Percentiles rank a stretch among this genome's conserved stretches.
Conservation (phyloP, 2,113 vertebrate genomes). For the Rhodinocichla rosea region DNA sequence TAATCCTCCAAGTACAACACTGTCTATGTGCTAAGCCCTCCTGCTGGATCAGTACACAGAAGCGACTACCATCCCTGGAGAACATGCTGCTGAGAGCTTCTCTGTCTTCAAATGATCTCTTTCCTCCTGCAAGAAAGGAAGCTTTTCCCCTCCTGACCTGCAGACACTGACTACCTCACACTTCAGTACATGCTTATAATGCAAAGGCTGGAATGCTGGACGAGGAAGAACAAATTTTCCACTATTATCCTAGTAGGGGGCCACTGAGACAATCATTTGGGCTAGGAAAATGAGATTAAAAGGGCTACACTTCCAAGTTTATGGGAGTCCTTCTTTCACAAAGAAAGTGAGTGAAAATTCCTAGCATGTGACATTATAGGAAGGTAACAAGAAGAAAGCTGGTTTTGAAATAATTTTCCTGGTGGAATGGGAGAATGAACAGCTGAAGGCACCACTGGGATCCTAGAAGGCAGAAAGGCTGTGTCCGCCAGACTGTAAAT, state of each 20-base stretch:
- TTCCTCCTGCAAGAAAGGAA: not conserved
- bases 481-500: not conserved
- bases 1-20: not conserved
- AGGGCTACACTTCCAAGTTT: not conserved
- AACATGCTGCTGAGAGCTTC: not conserved
- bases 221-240: not conserved
- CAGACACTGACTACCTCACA: not conserved
- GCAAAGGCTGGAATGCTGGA: not conserved
- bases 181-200: not conserved
- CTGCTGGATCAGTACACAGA: rapidly evolving
- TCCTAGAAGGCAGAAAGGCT: not conserved
- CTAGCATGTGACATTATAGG: not conserved
- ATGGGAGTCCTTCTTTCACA: not conserved
- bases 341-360: not conserved
- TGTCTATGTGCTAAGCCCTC: not conserved
- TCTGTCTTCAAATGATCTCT: not conserved
- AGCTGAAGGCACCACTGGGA: not conserved
- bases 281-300: not conserved
- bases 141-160: not conserved
- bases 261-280: not conserved
- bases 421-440: not conserved
- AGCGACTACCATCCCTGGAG: not conserved
- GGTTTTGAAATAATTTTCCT: not conserved
- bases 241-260: not conserved
- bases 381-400: not conserved